phyloP scores from a whole-genome alignment of 2,113 vertebrate species.

The Pachypanchax playfairii region DNA sequence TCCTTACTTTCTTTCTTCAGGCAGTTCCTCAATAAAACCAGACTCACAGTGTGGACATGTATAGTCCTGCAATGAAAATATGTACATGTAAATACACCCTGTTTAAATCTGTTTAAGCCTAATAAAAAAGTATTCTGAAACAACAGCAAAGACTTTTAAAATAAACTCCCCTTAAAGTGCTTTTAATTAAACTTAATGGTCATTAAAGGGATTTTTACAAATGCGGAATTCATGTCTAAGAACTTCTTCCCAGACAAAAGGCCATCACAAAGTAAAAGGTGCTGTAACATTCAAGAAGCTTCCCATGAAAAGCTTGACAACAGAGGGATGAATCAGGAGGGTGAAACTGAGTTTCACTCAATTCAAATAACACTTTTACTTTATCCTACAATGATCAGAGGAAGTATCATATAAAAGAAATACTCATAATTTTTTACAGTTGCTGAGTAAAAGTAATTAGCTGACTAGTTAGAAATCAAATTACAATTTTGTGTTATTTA shows the following conservation, averaged over 20 bases:
- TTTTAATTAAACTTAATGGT: neutral
- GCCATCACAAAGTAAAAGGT: slow-evolving; percentile 20
- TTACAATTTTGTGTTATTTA: neutral
- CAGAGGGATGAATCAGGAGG: slow-evolving; percentile 23
- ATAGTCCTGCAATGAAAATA: slow-evolving; percentile 83
- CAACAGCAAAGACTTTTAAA: neutral
- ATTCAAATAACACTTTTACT: neutral
- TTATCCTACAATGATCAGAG: neutral
- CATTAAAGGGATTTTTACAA: neutral
- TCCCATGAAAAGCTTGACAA: slow-evolving; percentile 49
- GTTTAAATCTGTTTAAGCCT: slow-evolving; percentile 1
- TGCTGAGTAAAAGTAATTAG: neutral
- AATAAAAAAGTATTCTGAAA: neutral
- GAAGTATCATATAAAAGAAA: neutral
- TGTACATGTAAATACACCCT: neutral
- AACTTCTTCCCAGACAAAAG: neutral
- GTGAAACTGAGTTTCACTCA: neutral
- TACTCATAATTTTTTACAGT: neutral
- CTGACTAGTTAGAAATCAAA: neutral
- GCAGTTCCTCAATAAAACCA: slow-evolving; percentile 95
- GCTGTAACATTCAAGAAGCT: slow-evolving; percentile 67
- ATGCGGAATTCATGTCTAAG: neutral
- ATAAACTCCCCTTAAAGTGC: neutral
- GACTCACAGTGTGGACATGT: slow-evolving; percentile 93
- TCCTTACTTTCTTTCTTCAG: slow-evolving; percentile 86